Evolutionary conservation across 2,113 vertebrate genomes (phyloP).

Genomic region (Alouatta palliata): DNA sequence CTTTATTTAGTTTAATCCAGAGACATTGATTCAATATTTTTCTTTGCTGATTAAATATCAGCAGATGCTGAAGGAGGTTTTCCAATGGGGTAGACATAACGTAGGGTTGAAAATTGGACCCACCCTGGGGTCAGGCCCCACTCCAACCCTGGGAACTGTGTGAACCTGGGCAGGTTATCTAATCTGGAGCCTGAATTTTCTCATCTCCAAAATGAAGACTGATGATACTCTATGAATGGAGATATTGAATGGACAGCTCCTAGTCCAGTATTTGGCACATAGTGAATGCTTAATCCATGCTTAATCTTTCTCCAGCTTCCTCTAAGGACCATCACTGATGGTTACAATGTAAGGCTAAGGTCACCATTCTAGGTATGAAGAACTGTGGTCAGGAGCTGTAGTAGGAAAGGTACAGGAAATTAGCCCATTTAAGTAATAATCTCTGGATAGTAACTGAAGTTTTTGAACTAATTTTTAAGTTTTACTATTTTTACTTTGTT

Average conservation of each 20-base stretch:
- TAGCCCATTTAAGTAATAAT: neutral
- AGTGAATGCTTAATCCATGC: neutral
- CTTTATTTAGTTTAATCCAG: neutral
- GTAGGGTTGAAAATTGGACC: neutral
- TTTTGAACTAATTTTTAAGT: neutral
- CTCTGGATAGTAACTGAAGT: neutral
- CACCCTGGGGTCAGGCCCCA: neutral
- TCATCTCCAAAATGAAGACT: neutral
- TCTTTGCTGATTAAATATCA: neutral
- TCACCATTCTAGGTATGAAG: neutral
- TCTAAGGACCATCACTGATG: neutral
- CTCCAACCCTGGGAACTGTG: neutral
- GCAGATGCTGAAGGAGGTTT: neutral
- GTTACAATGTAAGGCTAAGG: neutral
- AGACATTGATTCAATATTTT: neutral
- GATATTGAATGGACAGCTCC: neutral
- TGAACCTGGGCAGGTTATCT: neutral
- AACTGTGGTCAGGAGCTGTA: neutral
- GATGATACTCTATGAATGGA: neutral
- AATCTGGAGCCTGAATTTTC: neutral
- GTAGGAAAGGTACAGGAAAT: neutral
- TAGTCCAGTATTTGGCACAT: neutral
- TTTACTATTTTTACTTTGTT: neutral
- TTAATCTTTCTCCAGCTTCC: neutral
- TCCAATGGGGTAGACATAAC: neutral